A percentile compares a stretch with the other conserved stretches of the same genome.
Evolutionary conservation across 2,797 vertebrate species (phyloP).

Genomic region (Brachyalestes nurse): DNA sequence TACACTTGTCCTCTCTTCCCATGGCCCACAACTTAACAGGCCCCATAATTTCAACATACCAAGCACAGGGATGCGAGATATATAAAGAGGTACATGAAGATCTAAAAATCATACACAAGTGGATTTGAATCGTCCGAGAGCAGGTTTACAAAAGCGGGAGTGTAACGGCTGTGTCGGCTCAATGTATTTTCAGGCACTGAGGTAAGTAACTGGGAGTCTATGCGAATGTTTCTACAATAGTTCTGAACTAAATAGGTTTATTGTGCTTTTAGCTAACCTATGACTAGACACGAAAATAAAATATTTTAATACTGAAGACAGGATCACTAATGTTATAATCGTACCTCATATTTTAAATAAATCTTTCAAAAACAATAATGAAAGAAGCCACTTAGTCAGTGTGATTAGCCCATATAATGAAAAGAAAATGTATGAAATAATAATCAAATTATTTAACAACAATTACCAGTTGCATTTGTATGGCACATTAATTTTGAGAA

Average conservation of each 20-base stretch:
- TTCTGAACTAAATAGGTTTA: background rate
- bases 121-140: conserved; percentile 52
- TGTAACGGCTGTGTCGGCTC: background rate
- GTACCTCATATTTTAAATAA: background rate
- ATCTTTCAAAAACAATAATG: conserved; percentile 1
- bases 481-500: background rate
- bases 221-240: background rate
- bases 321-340: background rate
- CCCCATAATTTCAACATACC: conserved; percentile 72
- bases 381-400: background rate
- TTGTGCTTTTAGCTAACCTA: background rate
- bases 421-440: background rate
- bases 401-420: background rate
- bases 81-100: conserved; percentile 63
- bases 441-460: background rate
- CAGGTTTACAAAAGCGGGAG: conserved; percentile 16
- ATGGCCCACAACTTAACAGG: conserved; percentile 70
- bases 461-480: background rate
- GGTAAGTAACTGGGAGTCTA: conserved; percentile 45
- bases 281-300: background rate
- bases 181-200: background rate
- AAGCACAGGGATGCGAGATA: conserved; percentile 61
- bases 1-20: conserved; percentile 73
- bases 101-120: conserved; percentile 65
- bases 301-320: background rate